Evolutionary conservation across 1,140 invertebrate genomes (phyloP).

Genomic region (Saccostrea cuccullata): DNA sequence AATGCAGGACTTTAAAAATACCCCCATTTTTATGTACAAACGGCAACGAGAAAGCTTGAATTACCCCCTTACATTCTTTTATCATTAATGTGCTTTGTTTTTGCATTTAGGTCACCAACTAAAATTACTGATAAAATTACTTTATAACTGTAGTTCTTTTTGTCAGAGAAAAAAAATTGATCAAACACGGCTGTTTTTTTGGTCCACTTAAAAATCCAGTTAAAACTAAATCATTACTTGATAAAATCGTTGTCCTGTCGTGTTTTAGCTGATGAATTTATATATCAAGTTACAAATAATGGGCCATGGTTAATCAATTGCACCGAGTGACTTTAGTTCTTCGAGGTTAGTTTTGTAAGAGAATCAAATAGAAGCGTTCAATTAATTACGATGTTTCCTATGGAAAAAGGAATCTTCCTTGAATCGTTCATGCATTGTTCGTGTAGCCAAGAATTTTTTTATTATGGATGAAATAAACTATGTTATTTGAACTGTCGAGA

Average conservation of each 20-base stretch:
- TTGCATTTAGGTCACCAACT: background rate
- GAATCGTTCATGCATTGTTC: too few relatives aligned
- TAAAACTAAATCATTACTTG: background rate
- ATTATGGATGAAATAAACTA: too few relatives aligned
- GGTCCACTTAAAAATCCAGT: background rate
- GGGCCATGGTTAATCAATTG: background rate
- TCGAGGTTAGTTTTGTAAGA: background rate
- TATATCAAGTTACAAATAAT: background rate
- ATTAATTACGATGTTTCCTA: too few relatives aligned
- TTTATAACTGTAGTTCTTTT: background rate
- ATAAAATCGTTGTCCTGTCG: background rate
- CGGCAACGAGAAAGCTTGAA: too few relatives aligned
- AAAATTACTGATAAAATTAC: background rate
- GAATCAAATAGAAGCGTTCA: background rate
- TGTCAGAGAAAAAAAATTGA: background rate
- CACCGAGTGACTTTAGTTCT: background rate
- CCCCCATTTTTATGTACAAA: too few relatives aligned
- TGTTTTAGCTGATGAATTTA: background rate
- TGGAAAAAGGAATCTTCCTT: too few relatives aligned
- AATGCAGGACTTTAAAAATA: too few relatives aligned
- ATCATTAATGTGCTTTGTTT: too few relatives aligned
- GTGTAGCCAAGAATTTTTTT: too few relatives aligned
- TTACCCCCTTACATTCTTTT: too few relatives aligned
- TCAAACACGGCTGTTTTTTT: background rate
- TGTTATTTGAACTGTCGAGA: too few relatives aligned